Percentiles rank a stretch among this genome's conserved stretches.
phyloP scores from a whole-genome alignment of 2,797 vertebrate genomes.

The Naso thynnoides region DNA sequence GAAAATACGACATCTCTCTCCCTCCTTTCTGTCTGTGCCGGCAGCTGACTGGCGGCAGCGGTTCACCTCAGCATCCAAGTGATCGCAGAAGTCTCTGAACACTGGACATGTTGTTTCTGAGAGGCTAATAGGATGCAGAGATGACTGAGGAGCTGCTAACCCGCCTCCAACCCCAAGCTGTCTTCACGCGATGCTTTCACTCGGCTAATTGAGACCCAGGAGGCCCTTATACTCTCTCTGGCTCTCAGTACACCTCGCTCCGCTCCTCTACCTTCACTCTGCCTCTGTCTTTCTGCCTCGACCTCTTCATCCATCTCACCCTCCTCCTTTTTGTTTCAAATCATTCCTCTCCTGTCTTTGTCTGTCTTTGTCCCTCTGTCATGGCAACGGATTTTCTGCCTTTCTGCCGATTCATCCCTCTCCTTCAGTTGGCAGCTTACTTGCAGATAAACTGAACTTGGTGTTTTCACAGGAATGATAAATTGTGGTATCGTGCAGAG shows the following conservation, averaged over 20 bases:
- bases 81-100: constrained; percentile 31
- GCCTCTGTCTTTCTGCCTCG: not conserved
- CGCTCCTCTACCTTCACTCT: constrained; percentile 21
- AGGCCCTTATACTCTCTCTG: constrained; percentile 55
- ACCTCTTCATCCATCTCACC: constrained; percentile 14
- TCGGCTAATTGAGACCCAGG: constrained; percentile 75
- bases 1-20: not conserved
- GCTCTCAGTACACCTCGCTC: constrained; percentile 28
- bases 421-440: constrained; percentile 2
- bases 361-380: not conserved
- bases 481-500: constrained; percentile 18
- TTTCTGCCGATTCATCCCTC: constrained; percentile 21
- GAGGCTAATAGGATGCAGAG: constrained; percentile 71
- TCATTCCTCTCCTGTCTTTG: not conserved
- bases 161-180: constrained; percentile 46
- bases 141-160: constrained; percentile 41
- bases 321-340: not conserved
- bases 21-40: constrained; percentile 6
- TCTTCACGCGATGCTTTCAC: constrained; percentile 54
- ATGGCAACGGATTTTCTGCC: constrained; percentile 12
- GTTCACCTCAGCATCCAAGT: constrained; percentile 51
- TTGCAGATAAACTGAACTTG: constrained; percentile 5
- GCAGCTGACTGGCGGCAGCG: constrained; percentile 33
- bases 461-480: constrained; percentile 13
- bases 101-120: constrained; percentile 45